phyloP scores from a whole-genome alignment of 2,888 invertebrate genomes.

The Notodromas monacha region DNA sequence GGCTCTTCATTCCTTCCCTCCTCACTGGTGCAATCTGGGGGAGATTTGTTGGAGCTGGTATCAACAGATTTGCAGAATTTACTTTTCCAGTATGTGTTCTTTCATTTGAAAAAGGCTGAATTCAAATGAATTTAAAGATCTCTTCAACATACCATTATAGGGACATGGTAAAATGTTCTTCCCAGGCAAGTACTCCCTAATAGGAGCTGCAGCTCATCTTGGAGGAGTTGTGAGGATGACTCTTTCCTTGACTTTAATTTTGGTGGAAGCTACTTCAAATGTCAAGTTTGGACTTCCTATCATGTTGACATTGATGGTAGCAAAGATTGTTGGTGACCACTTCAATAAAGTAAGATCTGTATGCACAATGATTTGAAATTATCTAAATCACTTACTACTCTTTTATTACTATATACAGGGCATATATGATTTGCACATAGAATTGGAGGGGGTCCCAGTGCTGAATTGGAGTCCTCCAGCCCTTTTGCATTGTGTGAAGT shows the following conservation, averaged over 20 bases:
- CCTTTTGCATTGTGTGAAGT: no score
- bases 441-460: no score
- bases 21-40: constrained; percentile 95
- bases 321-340: constrained; percentile 92
- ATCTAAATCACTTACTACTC: no score
- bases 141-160: no score
- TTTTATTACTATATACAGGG: no score
- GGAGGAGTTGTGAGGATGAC: constrained; percentile 97
- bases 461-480: no score
- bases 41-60: constrained; percentile 40
- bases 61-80: no score
- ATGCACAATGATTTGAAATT: constrained; percentile 7
- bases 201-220: constrained; percentile 81
- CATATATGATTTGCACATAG: no score
- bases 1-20: constrained; percentile 80
- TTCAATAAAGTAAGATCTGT: constrained; percentile 48
- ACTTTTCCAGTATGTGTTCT: no score
- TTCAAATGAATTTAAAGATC: no score
- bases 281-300: constrained; percentile 82
- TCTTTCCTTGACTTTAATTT: constrained; percentile 77
- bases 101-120: no score
- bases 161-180: no score
- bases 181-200: constrained; percentile 76
- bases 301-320: constrained; percentile 71
- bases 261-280: constrained; percentile 80